Percentiles rank a stretch among this genome's conserved stretches.
Evolutionary conservation across 2,797 vertebrate species (phyloP).

Genomic region (Strix occidentalis): DNA sequence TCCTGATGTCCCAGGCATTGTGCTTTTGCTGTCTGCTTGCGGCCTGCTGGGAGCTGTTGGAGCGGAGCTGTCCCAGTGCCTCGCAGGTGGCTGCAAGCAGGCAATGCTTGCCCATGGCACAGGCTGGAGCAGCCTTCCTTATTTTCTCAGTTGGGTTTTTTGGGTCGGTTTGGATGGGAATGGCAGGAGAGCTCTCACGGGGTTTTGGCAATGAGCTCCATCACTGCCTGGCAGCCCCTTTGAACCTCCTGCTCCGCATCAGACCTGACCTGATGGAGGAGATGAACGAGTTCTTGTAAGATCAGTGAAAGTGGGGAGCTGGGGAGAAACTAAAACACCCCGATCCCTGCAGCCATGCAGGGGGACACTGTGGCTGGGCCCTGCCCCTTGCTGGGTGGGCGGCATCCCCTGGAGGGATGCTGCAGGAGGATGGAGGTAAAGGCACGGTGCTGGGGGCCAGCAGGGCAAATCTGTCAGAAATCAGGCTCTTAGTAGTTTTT

Average conservation of each 20-base stretch:
- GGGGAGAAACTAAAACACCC: neutral
- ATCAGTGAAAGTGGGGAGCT: neutral
- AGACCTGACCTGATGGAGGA: neutral
- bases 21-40: neutral
- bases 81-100: neutral
- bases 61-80: neutral
- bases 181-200: neutral
- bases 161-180: neutral
- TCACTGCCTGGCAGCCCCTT: neutral
- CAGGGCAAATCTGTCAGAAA: fast-evolving
- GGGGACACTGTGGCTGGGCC: neutral
- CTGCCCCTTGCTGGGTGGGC: neutral
- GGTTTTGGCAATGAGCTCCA: neutral
- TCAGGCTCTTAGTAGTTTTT: neutral
- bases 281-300: constrained; percentile 15
- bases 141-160: neutral
- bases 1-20: neutral
- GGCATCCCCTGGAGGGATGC: neutral
- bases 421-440: neutral
- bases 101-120: neutral
- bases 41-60: neutral
- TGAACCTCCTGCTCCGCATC: neutral
- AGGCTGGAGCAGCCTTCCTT: neutral
- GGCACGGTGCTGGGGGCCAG: fast-evolving
- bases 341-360: neutral